Conservation (phyloP, 2,113 vertebrate genomes). For the Cephalopterus ornatus region DNA sequence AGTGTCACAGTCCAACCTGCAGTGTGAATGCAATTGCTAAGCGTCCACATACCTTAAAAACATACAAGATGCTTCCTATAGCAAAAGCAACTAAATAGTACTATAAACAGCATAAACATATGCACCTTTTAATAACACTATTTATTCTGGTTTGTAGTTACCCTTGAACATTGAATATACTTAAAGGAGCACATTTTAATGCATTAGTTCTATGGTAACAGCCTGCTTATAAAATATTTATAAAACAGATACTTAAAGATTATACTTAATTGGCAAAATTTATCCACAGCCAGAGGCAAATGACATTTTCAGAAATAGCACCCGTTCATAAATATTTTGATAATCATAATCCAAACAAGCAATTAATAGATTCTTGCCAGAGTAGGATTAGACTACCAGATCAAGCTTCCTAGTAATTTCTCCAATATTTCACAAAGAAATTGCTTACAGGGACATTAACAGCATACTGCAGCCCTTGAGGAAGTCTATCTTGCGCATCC, state of each 20-base stretch:
- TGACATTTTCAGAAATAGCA: constrained; percentile 34
- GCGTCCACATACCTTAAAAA: constrained; percentile 42
- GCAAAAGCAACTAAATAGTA: constrained; percentile 44
- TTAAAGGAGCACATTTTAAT: constrained; percentile 41
- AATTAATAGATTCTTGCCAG: constrained; percentile 61
- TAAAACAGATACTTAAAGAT: constrained; percentile 51
- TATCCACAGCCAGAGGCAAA: constrained; percentile 45
- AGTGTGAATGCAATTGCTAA: constrained; percentile 64
- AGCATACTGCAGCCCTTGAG: constrained; percentile 90
- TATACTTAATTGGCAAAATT: constrained; percentile 56
- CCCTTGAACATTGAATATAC: constrained; percentile 29
- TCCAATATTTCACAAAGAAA: constrained; percentile 56
- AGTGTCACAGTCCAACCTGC: constrained; percentile 58
- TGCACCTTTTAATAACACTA: constrained; percentile 19
- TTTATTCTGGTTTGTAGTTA: constrained; percentile 33
- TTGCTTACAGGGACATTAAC: constrained; percentile 93
- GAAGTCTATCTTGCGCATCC: constrained; percentile 86
- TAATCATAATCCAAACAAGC: constrained; percentile 58
- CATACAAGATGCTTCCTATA: constrained; percentile 41
- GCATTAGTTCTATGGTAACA: constrained; percentile 23
- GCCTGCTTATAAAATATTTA: constrained; percentile 55
- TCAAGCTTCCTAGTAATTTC: constrained; percentile 32
- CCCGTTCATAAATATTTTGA: constrained; percentile 53
- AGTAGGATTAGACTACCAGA: constrained; percentile 48
- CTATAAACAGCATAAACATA: constrained; percentile 47